A percentile compares a stretch with the other conserved stretches of the same genome.
phyloP scores from a whole-genome alignment of 1,140 invertebrate species.

The Tetramorium simillimum region DNA sequence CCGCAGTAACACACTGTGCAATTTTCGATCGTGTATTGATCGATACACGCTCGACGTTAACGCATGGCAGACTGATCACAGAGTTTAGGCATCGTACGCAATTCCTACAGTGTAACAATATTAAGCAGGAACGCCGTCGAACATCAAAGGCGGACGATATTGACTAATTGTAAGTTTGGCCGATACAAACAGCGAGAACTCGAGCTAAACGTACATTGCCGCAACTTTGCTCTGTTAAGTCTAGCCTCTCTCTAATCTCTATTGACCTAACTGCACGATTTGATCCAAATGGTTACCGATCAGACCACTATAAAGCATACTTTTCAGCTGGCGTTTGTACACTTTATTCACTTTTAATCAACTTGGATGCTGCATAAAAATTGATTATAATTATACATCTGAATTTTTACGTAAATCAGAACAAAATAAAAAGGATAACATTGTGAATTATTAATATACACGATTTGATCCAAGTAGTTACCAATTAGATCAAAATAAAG shows the following conservation, averaged over 20 bases:
- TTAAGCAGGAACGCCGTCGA: not conserved
- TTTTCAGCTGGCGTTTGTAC: too few relatives aligned
- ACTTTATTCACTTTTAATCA: too few relatives aligned
- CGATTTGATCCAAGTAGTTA: too few relatives aligned
- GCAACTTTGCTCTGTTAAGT: not conserved
- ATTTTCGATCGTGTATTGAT: slow-evolving; percentile 12
- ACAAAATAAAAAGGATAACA: too few relatives aligned
- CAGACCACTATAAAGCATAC: too few relatives aligned
- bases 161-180: not conserved
- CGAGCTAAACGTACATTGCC: not conserved
- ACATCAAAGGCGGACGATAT: slow-evolving; percentile 13
- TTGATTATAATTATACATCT: not conserved
- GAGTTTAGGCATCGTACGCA: not conserved
- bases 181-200: not conserved
- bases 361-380: too few relatives aligned
- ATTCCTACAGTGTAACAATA: not conserved
- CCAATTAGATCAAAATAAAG: too few relatives aligned
- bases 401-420: too few relatives aligned
- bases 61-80: not conserved
- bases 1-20: not conserved
- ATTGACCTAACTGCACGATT: not conserved
- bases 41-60: not conserved
- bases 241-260: not conserved
- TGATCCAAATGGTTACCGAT: too few relatives aligned
- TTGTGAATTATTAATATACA: too few relatives aligned